Base-by-base conservation (phyloP, 2,888 invertebrate genomes). In the Julus scandinavius region DNA sequence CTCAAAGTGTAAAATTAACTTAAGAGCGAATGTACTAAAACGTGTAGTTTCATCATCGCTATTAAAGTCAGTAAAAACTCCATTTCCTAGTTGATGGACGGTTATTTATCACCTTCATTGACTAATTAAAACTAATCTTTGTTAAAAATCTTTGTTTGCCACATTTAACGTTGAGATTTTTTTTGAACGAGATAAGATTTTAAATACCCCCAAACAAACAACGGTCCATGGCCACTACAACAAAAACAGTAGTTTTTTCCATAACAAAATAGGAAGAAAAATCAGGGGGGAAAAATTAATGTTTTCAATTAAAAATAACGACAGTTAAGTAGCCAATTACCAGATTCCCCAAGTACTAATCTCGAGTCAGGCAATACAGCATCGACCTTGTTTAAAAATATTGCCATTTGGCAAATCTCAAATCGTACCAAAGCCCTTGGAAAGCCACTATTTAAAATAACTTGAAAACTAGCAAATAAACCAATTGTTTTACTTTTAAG, bases 91-190 rank as follows among this genome's bases (percentile, higher is more conserved):
- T 17, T 3, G 49, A 80, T 40, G 17, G 40, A 45, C 49, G 17
- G 49, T 88, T 54, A 40, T 84, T 54, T 54, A 87, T 88, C 29
- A 50, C 86, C 54, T 49, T 49, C 29, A 40, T 45, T 40, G 86
- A 54, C 54, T 38, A 87, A 40, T 45, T 72, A 86, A 85, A 87
- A 49, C 50, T 80, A 88, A 88, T 87, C 58, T 80, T 49, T 2
- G 29, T 29, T 50, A 86, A 88, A 87, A 88, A 45, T 85, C 54
- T 50, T 20, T 45, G 41, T 45, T 45, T 6, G 41, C 41, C n/a
- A n/a, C 2, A 6, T 45, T 45, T 45, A 45, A 45, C 6, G 41
- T 45, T 45, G 41, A 45, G 4, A 6, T 6, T 5, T 63, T 20
- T 17, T 7, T 15, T 5, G 6, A 63, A 20, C 63, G 6, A 6